Base-by-base conservation (phyloP, 2,888 invertebrate species). In the Hydrotaea cyrtoneurina region DNA sequence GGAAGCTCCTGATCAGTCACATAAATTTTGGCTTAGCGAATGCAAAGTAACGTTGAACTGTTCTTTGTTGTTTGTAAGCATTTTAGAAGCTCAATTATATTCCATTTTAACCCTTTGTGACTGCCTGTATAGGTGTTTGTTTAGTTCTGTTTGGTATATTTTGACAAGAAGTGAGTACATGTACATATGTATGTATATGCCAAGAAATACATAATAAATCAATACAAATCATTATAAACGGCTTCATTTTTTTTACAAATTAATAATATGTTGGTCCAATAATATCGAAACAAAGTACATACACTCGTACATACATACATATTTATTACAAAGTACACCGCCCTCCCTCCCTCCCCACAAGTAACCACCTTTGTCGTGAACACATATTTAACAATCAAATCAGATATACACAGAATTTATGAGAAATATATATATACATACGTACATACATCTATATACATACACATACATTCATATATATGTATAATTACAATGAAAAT, bases 211-310 rank as follows among this genome's bases (percentile, higher is more conserved):
- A 46, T 19, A 57, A 77, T 13, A 55, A 62, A 71, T 76, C 26
- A 31, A 55, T 11, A 85, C 86, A 86, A 86, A 87, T 86, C 86
- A 86, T 86, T 77, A 69, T 64, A 83, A 87, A 87, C 86, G 87
- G 87, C 87, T 87, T 87, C 87, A 87, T 80, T 86, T 82, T 66
- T 23, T 82, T 66, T 23, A 55, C 21, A 43, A 55, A 75, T 77
- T 74, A 77, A 59, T 46, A 80, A 71, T 80, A 71, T 75, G 53
- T 85, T 80, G 85, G 85, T 85, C 85, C 85, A 85, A 85, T 62
- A 77, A 78, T 71, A 72, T 46, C 69, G 31, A 57, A 69, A 15
- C 39, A 15, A 36, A 8, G 17, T 46, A 46, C 13, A 76, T 46
- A 62, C 64, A 77, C 36, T 55, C 31, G 31, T 31, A 43, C 21